Evolutionary conservation across 2,113 vertebrate species (phyloP), one percentile per base, ranked within the genome.

Genomic region (Semnopithecus entellus): DNA sequence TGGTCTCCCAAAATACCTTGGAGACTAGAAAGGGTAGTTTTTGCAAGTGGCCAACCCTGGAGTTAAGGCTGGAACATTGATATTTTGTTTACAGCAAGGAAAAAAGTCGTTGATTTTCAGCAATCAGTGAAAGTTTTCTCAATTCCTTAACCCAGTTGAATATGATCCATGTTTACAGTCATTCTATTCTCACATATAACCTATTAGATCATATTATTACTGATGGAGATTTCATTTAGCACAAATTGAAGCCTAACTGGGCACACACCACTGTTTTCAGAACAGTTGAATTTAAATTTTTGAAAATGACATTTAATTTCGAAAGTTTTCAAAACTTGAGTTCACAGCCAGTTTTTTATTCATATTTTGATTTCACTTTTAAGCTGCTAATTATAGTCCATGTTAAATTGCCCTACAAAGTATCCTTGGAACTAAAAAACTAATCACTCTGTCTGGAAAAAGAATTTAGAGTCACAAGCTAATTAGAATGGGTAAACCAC

Each of bases 261-360:
- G 66, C 66, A 68, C 32, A 68, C 30, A 68, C 8, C 48, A 78
- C 35, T 97, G 64, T 61, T 93, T 91, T 84, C 70, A 82, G 81
- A 93, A 92, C 22, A 78, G 27, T 78, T 79, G 40, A 11, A 35
- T 79, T 90, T 70, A 57, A 84, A 38, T 38, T 59, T 70, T 91
- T 50, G 27, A 70, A 45, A 85, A 61, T 90, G 68, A 57, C 64
- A 45, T 88, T 96, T 95, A 70, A 78, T 75, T 95, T 93, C 64
- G 30, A 83, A 93, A 90, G 61, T 86, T 92, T 88, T 55, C 25
- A 88, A 88, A 87, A 89, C 38, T 48, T 83, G 43, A 90, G 43
- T 94, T 95, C 32, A 59, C 5, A 8, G 43, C 8, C n/a, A 84
- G 27, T 88, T 48, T 94, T 96, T 89, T 76, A 73, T 96, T 96